Evolutionary conservation across 2,797 vertebrate species (phyloP).

Genomic region (Pseudomugil tenellus): DNA sequence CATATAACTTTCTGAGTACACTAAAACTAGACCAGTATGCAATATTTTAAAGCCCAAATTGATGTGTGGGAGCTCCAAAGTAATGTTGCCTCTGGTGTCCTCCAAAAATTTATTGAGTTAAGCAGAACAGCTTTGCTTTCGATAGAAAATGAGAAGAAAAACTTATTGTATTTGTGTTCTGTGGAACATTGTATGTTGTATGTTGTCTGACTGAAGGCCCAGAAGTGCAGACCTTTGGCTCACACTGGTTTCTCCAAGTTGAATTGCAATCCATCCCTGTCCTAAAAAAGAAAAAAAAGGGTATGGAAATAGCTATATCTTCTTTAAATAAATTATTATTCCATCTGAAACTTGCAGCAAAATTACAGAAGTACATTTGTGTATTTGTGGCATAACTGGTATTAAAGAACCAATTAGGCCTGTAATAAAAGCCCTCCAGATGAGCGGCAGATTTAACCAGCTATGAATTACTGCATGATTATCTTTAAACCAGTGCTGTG

Average conservation of each 20-base stretch:
- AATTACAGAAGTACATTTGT: no score
- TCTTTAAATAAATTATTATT: no score
- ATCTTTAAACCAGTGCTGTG: background rate
- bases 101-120: conserved; percentile 18
- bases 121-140: conserved; percentile 20
- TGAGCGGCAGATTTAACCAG: background rate
- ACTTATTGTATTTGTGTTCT: background rate
- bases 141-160: conserved; percentile 10
- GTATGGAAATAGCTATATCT: no score
- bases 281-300: no score
- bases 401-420: no score
- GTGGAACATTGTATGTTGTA: conserved; percentile 2
- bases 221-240: background rate
- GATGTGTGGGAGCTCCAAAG: background rate
- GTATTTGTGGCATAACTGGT: no score
- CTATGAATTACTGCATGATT: background rate
- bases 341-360: no score
- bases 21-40: conserved; percentile 6
- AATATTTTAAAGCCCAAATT: conserved; percentile 14
- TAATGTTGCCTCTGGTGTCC: background rate
- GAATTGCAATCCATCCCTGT: background rate
- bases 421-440: no score
- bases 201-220: conserved; percentile 19
- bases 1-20: conserved; percentile 7
- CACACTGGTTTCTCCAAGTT: background rate